Base-by-base conservation (phyloP, 2,888 invertebrate species). In the Cistogaster globosa region DNA sequence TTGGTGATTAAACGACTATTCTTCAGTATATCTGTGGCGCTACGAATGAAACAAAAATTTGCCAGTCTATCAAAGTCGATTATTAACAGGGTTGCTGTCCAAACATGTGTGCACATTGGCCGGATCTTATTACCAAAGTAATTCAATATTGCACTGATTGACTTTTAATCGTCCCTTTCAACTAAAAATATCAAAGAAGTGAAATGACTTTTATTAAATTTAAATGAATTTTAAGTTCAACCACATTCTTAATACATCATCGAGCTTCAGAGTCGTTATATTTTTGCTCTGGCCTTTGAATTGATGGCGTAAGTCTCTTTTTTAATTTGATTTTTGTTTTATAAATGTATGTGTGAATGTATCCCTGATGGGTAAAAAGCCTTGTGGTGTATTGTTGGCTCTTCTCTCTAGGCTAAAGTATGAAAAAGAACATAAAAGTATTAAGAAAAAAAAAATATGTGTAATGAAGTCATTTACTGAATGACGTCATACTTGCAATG, bases 401-500 rank as follows among this genome's bases (percentile, higher is more conserved):
- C 9, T 69, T 26, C 9, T 26, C 9, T 62, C 22, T 42, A 22
- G 38, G n/a, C 62, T 32, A 6, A 32, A 32, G 6, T 32, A 32
- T 16, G 11, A 9, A 18, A 36, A 55, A 42, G 9, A n/a, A 69
- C 1, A 22, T 38, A 55, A 26, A 57, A 22, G 0, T 0, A 71
- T 48, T 12, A 57, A 55, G 18, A 78, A 60, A 3, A 36, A n/a
- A 22, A 51, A 36, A 20, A 5, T 76, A 18, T 78, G 51, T 58
- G 57, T 74, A 45, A 74, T 72, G 57, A 68, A 53, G 60, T 26
- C 68, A 69, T 63, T 51, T 72, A 42, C 51, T 12, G 18, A 58
- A 58, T 84, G 67, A 76, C 84, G 80, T 80, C 79, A 80, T 69
- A 42, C 36, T 18, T 18, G 55, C 32, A 51, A 6, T 51, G 12